Evolutionary conservation across 2,888 invertebrate species (phyloP).

Genomic region (Rotaria sp.): DNA sequence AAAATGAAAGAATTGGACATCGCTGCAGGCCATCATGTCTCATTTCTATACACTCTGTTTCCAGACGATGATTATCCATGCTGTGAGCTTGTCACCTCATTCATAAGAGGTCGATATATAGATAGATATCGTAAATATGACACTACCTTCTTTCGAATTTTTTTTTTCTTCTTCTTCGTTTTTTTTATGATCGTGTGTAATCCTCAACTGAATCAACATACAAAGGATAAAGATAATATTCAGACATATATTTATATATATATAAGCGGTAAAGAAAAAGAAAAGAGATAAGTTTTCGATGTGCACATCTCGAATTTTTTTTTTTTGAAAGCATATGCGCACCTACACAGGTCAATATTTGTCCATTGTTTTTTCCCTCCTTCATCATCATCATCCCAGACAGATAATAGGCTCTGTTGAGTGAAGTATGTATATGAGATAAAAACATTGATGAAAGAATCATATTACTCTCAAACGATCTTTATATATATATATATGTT

Average conservation of each 20-base stretch:
- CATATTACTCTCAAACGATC: neutral
- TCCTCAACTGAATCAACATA: conserved; percentile 19
- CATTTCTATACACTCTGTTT: neutral
- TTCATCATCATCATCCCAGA: neutral
- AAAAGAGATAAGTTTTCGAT: conserved; percentile 6
- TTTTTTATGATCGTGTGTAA: conserved; percentile 19
- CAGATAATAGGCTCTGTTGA: neutral
- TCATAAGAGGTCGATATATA: neutral
- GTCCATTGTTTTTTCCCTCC: neutral
- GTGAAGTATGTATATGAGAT: neutral
- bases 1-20: neutral
- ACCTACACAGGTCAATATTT: conserved; percentile 22
- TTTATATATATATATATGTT: neutral
- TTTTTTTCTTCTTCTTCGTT: neutral
- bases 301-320: conserved; percentile 13
- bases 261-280: neutral
- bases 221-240: conserved; percentile 2
- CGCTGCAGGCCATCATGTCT: neutral
- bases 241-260: neutral
- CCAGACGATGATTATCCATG: conserved; percentile 8
- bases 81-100: conserved; percentile 12
- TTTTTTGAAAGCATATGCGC: neutral
- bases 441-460: neutral
- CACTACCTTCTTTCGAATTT: neutral
- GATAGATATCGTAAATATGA: conserved; percentile 23